These are phyloP conservation scores for Lophotis ruficrista DNA, from an alignment of 2,113 vertebrate species.

Conservation along the genomic window DNA sequence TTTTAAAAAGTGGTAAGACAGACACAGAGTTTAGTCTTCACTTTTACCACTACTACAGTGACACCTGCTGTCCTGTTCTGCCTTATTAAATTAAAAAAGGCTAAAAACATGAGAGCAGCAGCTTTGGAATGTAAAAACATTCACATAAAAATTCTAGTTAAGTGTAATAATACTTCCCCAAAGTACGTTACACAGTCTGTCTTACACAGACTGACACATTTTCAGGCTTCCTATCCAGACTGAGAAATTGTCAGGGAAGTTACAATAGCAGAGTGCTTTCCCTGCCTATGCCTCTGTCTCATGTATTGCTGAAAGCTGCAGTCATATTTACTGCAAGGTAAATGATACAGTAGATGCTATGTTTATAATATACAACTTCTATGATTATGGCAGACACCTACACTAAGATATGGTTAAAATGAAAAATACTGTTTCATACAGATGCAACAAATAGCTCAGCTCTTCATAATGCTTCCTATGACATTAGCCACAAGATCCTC, in stretches of 20 bases:
- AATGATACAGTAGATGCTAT: neutral
- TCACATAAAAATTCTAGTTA: neutral
- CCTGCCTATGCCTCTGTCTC: neutral
- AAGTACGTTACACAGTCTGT: neutral
- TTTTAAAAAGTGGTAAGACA: neutral
- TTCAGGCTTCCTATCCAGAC: neutral
- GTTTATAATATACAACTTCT: neutral
- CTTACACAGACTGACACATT: neutral
- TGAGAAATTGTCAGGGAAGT: neutral
- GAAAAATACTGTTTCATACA: neutral
- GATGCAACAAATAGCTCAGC: neutral
- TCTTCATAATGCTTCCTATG: neutral
- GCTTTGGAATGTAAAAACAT: neutral
- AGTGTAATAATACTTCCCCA: neutral
- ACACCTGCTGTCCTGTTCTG: conserved; percentile 30
- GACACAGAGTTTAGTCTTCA: neutral
- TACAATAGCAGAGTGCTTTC: neutral
- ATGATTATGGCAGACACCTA: neutral
- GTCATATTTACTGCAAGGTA: neutral
- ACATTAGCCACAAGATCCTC: neutral
- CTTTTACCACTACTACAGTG: neutral
- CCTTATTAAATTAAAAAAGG: neutral
- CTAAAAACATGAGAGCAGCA: neutral
- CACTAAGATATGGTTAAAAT: neutral
- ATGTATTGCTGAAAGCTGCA: neutral